These are phyloP conservation scores for Eupithecia vulgata DNA, from an alignment of 2,888 invertebrate species.

Conservation along the genomic window DNA sequence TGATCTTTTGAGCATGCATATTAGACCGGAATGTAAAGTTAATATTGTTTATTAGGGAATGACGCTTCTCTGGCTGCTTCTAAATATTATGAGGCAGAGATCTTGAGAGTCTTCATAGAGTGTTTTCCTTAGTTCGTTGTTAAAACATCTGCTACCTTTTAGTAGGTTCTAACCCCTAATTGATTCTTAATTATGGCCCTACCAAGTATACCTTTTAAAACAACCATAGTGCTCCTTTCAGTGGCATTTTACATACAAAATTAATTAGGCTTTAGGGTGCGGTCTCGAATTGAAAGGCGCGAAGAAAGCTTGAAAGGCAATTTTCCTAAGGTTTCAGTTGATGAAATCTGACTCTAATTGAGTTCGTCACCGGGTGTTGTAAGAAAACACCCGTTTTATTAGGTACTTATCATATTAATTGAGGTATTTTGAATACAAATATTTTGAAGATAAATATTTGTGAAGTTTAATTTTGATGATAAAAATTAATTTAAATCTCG, in stretches of 20 bases:
- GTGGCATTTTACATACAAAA: slow-evolving; percentile 21
- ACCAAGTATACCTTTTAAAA: slow-evolving; percentile 11
- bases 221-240: slow-evolving; percentile 15
- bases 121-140: not conserved
- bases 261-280: slow-evolving; percentile 28
- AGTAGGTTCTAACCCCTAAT: slow-evolving; percentile 6
- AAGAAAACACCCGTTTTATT: slow-evolving; percentile 13
- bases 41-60: not conserved
- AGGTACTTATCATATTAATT: slow-evolving; percentile 5
- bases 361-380: slow-evolving; percentile 16
- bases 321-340: slow-evolving; percentile 30
- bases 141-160: not conserved
- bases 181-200: slow-evolving; percentile 18
- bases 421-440: not conserved
- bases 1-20: slow-evolving; percentile 26
- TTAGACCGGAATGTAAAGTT: slow-evolving; percentile 11
- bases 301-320: slow-evolving; percentile 28
- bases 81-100: not conserved
- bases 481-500: not conserved
- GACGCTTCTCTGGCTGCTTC: not conserved
- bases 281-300: slow-evolving; percentile 28
- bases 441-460: not conserved
- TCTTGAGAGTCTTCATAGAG: not conserved
- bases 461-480: not conserved
- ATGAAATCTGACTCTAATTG: slow-evolving; percentile 27